Conservation (phyloP, 92 coral and sea anemone species). For the Zoanthus sociatus region DNA sequence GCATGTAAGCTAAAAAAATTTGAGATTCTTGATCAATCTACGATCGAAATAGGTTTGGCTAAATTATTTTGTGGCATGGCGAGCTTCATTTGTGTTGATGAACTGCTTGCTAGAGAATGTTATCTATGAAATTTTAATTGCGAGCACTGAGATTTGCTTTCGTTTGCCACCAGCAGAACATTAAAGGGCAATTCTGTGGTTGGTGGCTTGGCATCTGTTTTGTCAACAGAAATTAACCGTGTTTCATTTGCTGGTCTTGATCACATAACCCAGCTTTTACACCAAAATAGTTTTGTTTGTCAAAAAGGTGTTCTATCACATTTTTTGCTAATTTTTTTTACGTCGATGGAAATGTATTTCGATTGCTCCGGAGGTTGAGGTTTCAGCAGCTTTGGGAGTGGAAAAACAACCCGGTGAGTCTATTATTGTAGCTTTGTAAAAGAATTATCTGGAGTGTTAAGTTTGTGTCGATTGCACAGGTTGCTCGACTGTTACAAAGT, state of each 20-base stretch:
- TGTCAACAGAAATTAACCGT: conserved; percentile 31
- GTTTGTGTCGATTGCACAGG: conserved; percentile 11
- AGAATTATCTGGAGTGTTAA: conserved; percentile 25
- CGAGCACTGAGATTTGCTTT: conserved; percentile 4
- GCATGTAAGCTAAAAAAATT: neutral
- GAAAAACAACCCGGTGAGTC: conserved; percentile 21
- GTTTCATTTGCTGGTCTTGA: conserved; percentile 24
- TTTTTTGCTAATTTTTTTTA: neutral
- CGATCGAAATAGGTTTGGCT: neutral
- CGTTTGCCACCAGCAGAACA: conserved; percentile 37
- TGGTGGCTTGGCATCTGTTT: conserved; percentile 34
- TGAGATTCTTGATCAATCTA: neutral
- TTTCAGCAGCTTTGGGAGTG: neutral
- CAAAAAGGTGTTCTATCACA: neutral
- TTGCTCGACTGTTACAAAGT: conserved; percentile 20
- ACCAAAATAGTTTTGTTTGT: conserved; percentile 35
- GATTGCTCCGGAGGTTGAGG: neutral
- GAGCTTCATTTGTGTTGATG: neutral
- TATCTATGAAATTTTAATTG: conserved; percentile 41
- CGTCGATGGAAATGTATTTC: conserved; percentile 11
- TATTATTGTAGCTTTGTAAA: neutral
- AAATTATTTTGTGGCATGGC: neutral
- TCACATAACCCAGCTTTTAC: conserved; percentile 29
- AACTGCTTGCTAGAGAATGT: conserved; percentile 49
- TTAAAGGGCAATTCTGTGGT: conserved; percentile 29